Base-by-base conservation (phyloP, 2,797 vertebrate species). In the Enteromius trimaculatus region DNA sequence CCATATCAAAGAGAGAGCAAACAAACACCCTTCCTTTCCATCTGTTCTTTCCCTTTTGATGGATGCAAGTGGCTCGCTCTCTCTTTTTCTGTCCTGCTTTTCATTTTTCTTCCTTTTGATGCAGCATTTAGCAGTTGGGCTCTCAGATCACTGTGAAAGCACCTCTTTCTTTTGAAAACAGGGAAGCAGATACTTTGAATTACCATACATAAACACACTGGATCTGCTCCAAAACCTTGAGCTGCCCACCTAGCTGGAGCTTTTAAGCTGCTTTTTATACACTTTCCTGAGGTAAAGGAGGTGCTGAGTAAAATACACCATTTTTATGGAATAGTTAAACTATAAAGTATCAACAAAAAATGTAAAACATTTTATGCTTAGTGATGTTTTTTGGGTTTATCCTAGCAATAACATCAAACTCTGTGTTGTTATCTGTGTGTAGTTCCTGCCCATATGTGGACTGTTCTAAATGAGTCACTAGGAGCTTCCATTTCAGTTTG, bases 1-100 rank as follows among this genome's bases (percentile, higher is more conserved):
- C 78, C 55, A 66, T 83, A 80, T 86, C 85, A 88, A 83, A 88
- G 81, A 44, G 42, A 70, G 58, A 66, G 65, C 72, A 60, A 77
- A 76, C 62, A 83, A 86, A 81, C 64, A 84, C 66, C 37, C 55
- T 47, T 78, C 71, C 55, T 72, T 47, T 84, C 39, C 69, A 49
- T 80, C 78, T 87, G 76, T 44, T 42, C 8, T 80, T 71, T 69
- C 44, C 39, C 49, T 65, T 75, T 80, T 85, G 44, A 85, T 80
- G 71, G 37, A 68, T 80, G 64, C 47, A 69, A 69, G 47, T 65
- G 14, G 47, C 42, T 58, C 58, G 70, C 53, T 77, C 53, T 51
- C 26, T 29, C 26, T 31, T 8, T 13, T 16, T 75, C 37, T 72
- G n/a, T 80, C n/a, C 16, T 26, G 49, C 49, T 77, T 47, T 68